These are phyloP conservation scores for Dryadula phaetusa DNA, from an alignment of 2,888 invertebrate species.

Conservation along the genomic window DNA sequence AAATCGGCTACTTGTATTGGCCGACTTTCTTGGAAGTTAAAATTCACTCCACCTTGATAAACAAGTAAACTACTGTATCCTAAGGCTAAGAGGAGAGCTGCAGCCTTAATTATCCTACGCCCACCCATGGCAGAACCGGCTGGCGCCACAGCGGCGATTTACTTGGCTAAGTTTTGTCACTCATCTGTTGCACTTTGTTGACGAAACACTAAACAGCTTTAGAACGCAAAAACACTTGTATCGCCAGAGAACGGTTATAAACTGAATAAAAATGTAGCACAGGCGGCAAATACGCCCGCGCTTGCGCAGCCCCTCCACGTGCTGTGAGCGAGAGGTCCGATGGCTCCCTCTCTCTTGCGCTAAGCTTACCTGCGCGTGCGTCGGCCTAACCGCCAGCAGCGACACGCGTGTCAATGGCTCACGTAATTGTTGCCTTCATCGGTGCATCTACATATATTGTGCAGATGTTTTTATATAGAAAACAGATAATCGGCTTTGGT, in stretches of 20 bases:
- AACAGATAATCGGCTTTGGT: constrained; percentile 14
- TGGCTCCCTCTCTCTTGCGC: constrained; percentile 51
- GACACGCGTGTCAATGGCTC: constrained; percentile 79
- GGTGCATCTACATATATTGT: constrained; percentile 49
- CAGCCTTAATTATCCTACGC: constrained; percentile 77
- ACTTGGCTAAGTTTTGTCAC: constrained; percentile 68
- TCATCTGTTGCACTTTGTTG: constrained; percentile 77
- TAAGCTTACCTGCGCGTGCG: constrained; percentile 80
- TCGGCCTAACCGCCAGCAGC: constrained; percentile 70
- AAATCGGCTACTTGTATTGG: constrained; percentile 75
- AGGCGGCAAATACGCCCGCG: constrained; percentile 77
- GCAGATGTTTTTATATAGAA: constrained; percentile 44
- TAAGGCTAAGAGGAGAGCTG: constrained; percentile 80
- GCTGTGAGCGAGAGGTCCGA: constrained; percentile 64
- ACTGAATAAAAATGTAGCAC: constrained; percentile 85
- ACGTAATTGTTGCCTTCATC: constrained; percentile 71
- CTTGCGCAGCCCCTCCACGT: constrained; percentile 77
- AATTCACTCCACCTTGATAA: constrained; percentile 84
- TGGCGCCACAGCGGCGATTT: constrained; percentile 72
- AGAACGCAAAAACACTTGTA: constrained; percentile 55
- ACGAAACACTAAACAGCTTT: constrained; percentile 70
- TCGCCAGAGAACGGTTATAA: constrained; percentile 75
- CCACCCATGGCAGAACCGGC: constrained; percentile 74
- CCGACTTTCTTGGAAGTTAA: constrained; percentile 79
- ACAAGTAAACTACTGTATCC: constrained; percentile 86